Percentiles rank a stretch among this genome's conserved stretches.
These are phyloP conservation scores for Sebastolobus altivelis DNA, from an alignment of 2,797 vertebrate genomes.

Conservation along the genomic window DNA sequence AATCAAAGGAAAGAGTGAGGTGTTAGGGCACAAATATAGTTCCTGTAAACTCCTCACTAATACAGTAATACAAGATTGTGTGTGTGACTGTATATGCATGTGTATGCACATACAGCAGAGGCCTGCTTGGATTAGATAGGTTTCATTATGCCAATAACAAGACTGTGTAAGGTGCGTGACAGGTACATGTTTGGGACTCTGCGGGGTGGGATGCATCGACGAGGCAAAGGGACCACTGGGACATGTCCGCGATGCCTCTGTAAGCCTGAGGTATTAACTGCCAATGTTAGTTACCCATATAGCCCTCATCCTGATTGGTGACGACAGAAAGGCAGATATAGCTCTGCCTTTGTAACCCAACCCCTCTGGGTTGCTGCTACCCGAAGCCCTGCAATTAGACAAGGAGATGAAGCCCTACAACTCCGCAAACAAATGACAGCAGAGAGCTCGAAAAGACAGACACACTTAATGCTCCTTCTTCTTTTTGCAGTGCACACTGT, in stretches of 20 bases:
- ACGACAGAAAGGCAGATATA: slow-evolving; percentile 82
- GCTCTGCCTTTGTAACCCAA: slow-evolving; percentile 73
- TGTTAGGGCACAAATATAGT: slow-evolving; percentile 41
- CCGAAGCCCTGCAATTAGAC: slow-evolving; percentile 67
- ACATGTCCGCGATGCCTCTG: slow-evolving; percentile 60
- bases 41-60: slow-evolving; percentile 30
- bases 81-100: slow-evolving; percentile 38
- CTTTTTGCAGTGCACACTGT: slow-evolving; percentile 3
- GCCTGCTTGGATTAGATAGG: slow-evolving; percentile 43
- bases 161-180: slow-evolving; percentile 76
- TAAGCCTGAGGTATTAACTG: slow-evolving; percentile 77
- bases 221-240: slow-evolving; percentile 53
- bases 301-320: slow-evolving; percentile 77
- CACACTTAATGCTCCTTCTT: slow-evolving; percentile 3
- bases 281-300: slow-evolving; percentile 74
- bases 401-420: slow-evolving; percentile 51
- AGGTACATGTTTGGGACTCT: slow-evolving; percentile 52
- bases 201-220: slow-evolving; percentile 1
- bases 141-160: slow-evolving; percentile 59
- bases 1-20: slow-evolving; percentile 39
- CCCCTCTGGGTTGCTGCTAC: slow-evolving; percentile 58
- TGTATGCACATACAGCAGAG: slow-evolving; percentile 29
- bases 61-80: slow-evolving; percentile 38
- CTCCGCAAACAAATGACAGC: slow-evolving; percentile 39
- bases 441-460: slow-evolving; percentile 5